Evolutionary conservation across 2,113 vertebrate genomes (phyloP).

Genomic region (Microcebus murinus): DNA sequence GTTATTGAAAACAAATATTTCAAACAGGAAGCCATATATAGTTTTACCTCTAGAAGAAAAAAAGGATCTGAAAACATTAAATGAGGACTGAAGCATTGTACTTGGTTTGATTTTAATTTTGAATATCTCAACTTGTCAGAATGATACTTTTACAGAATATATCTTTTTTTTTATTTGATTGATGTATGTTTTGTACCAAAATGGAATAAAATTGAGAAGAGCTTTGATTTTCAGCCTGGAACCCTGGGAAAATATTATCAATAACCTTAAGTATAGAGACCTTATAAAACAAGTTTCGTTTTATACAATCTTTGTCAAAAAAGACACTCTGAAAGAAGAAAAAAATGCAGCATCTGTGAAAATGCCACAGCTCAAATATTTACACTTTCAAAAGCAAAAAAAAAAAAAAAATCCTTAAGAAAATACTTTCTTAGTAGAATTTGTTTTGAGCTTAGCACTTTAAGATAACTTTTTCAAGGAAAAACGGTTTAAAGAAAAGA

Average conservation of each 20-base stretch:
- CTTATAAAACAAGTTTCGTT: not conserved
- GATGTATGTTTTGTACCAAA: not conserved
- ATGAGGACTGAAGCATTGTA: not conserved
- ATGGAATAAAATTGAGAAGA: not conserved
- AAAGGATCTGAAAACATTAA: not conserved
- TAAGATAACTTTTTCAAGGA: not conserved
- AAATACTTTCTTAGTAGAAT: not conserved
- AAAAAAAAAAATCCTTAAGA: not conserved
- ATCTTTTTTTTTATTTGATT: not conserved
- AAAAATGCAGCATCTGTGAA: not conserved
- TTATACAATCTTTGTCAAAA: constrained; percentile 4
- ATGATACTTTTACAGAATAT: not conserved
- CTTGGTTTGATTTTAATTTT: not conserved
- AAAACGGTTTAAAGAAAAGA: not conserved
- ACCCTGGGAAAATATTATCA: not conserved
- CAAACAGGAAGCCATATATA: not conserved
- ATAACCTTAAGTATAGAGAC: not conserved
- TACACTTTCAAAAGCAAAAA: not conserved
- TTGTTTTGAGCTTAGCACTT: not conserved
- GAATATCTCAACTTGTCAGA: not conserved
- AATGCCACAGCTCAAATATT: constrained; percentile 10
- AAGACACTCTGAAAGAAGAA: not conserved
- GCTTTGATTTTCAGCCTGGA: not conserved
- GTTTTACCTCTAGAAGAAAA: not conserved
- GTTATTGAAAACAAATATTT: not conserved